phyloP scores from a whole-genome alignment of 1,140 invertebrate genomes.

The Camponotus pennsylvanicus region DNA sequence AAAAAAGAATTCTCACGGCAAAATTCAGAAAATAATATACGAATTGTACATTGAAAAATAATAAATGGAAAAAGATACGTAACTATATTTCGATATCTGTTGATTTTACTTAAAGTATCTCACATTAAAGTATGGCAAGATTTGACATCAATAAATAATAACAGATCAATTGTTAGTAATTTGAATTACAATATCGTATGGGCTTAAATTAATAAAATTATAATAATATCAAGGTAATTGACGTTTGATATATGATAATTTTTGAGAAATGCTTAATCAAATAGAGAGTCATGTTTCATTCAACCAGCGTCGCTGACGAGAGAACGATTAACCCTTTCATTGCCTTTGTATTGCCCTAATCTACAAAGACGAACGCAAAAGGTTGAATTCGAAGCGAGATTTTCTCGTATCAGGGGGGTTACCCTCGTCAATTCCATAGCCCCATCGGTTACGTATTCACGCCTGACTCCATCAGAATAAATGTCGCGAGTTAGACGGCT shows the following conservation, averaged over 20 bases:
- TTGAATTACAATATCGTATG: background rate
- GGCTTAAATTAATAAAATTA: slow-evolving; percentile 3
- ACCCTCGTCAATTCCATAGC: slow-evolving; percentile 9
- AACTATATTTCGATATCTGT: background rate
- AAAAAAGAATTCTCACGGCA: background rate
- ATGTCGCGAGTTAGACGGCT: slow-evolving; percentile 24
- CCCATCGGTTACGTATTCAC: slow-evolving; percentile 40
- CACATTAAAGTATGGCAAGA: background rate
- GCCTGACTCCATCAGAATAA: background rate
- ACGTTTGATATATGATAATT: background rate
- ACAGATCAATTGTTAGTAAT: slow-evolving; percentile 8
- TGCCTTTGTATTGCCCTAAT: slow-evolving; percentile 23
- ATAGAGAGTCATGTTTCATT: slow-evolving; percentile 22
- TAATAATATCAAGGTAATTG: background rate
- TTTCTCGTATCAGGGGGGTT: background rate
- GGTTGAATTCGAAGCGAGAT: slow-evolving; percentile 17
- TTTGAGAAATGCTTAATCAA: slow-evolving; percentile 7
- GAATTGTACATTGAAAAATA: background rate
- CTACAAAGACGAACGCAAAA: slow-evolving; percentile 27
- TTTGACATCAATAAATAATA: background rate
- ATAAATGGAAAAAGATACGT: background rate
- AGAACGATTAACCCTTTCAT: slow-evolving; percentile 23
- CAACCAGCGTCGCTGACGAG: slow-evolving; percentile 6
- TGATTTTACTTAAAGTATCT: background rate
- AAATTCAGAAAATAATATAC: background rate